Evolutionary conservation across 2,113 vertebrate genomes (phyloP).

Genomic region (Xenus cinereus): DNA sequence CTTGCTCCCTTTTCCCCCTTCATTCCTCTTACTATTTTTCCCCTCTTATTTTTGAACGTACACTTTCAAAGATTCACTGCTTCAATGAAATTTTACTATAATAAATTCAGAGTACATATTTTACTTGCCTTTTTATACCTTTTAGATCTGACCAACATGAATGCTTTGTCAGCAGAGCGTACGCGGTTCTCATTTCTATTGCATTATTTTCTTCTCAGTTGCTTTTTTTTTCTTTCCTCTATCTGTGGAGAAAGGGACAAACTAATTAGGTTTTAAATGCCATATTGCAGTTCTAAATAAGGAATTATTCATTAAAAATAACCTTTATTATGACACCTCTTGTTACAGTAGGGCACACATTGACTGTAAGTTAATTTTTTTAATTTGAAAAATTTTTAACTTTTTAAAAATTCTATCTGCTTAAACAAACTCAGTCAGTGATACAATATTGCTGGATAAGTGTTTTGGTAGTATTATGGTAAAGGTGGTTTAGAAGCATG

Average conservation of each 20-base stretch:
- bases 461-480: neutral
- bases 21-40: neutral
- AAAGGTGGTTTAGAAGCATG: neutral
- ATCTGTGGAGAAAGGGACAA: neutral
- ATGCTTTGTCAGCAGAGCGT: neutral
- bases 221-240: neutral
- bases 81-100: neutral
- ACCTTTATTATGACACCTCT: neutral
- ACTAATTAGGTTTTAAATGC: constrained; percentile 19
- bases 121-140: neutral
- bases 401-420: neutral
- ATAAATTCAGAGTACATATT: neutral
- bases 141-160: neutral
- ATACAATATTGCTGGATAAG: neutral
- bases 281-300: neutral
- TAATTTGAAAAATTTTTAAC: neutral
- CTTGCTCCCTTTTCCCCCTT: neutral
- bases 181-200: neutral
- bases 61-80: neutral
- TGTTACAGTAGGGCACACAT: neutral
- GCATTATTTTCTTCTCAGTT: neutral
- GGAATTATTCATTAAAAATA: neutral
- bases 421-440: neutral
- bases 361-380: neutral
- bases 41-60: neutral